Conservation (phyloP, 2,113 vertebrate species). For the Poeciliopsis occidentalis region DNA sequence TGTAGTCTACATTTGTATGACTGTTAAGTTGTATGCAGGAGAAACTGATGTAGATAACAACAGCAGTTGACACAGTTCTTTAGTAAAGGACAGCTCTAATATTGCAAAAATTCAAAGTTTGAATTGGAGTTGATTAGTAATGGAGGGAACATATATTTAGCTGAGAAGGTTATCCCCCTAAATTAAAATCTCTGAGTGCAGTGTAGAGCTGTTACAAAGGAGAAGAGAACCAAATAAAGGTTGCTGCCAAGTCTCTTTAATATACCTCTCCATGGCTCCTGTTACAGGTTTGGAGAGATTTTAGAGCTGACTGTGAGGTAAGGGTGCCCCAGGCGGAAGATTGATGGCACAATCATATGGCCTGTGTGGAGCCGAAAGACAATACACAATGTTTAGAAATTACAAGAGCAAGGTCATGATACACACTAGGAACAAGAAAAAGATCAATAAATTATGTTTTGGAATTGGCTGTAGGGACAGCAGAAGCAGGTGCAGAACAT, state of each 20-base stretch:
- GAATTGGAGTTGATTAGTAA: too few relatives aligned
- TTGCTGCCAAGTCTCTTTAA: neutral
- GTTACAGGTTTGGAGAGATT: constrained; percentile 3
- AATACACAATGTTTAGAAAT: neutral
- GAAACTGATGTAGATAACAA: too few relatives aligned
- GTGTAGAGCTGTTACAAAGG: neutral
- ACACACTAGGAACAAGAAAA: neutral
- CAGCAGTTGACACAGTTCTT: too few relatives aligned
- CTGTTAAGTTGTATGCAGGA: too few relatives aligned
- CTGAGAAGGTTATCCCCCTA: neutral
- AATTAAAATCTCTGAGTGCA: neutral
- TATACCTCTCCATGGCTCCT: neutral
- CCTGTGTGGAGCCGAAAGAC: neutral
- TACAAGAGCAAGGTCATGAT: constrained; percentile 8
- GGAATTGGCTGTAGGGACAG: neutral
- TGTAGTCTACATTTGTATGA: too few relatives aligned
- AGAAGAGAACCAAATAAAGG: neutral
- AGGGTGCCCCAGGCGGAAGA: neutral
- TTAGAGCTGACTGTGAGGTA: neutral
- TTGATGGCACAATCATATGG: neutral
- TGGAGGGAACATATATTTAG: too few relatives aligned
- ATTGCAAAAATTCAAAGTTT: too few relatives aligned
- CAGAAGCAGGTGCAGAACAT: neutral
- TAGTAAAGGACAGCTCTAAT: too few relatives aligned
- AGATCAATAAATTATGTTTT: neutral